phyloP scores from a whole-genome alignment of 2,888 invertebrate species.

The Cantharis flavilabris region DNA sequence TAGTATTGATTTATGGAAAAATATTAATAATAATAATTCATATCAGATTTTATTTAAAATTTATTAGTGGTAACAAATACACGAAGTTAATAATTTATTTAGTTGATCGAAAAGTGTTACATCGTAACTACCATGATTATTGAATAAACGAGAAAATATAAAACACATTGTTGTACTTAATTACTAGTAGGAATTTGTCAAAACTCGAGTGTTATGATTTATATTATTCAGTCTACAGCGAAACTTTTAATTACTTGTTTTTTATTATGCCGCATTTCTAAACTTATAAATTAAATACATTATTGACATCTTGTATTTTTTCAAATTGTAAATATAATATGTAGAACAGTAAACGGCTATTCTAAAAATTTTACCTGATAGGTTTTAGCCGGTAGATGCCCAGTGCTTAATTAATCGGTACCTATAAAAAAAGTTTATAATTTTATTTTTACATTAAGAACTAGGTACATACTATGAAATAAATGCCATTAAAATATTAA shows the following conservation, averaged over 20 bases:
- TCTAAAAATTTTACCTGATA: slow-evolving; percentile 24
- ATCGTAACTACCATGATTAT: neutral
- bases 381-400: slow-evolving; percentile 7
- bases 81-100: neutral
- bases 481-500: neutral
- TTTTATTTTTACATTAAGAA: neutral
- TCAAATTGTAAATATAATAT: slow-evolving; percentile 12
- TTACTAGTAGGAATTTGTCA: too few relatives aligned
- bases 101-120: neutral
- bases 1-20: neutral
- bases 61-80: neutral
- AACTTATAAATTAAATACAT: neutral
- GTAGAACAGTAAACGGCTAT: slow-evolving; percentile 14
- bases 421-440: neutral
- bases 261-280: neutral
- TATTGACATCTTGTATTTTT: slow-evolving; percentile 1
- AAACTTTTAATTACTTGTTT: neutral
- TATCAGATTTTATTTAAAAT: neutral
- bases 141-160: neutral
- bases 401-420: neutral
- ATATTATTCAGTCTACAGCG: neutral
- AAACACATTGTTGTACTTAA: too few relatives aligned
- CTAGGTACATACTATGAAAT: neutral
- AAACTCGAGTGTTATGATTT: neutral
- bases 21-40: neutral